Conservation (phyloP, 1,140 invertebrate genomes). For the Lepidostoma basale region DNA sequence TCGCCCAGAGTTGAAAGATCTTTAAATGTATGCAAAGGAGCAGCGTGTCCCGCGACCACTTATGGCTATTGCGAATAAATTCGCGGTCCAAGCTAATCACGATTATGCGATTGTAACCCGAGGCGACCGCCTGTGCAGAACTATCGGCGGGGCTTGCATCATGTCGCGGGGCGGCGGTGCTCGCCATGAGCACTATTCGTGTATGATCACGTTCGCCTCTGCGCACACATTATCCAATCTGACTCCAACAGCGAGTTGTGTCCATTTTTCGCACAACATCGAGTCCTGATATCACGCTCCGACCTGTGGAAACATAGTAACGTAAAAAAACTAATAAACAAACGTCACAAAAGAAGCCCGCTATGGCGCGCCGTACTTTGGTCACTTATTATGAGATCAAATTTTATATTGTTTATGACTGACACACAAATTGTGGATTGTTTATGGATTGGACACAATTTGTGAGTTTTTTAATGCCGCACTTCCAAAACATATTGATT, state of each 20-base stretch:
- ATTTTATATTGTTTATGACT: slow-evolving; percentile 38
- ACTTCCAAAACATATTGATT: slow-evolving; percentile 6
- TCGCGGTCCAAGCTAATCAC: slow-evolving; percentile 29
- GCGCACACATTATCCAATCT: too few species aligned
- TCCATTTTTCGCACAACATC: background rate
- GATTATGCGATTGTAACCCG: slow-evolving; percentile 28
- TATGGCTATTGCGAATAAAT: slow-evolving; percentile 10
- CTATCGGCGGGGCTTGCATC: background rate
- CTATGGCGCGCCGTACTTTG: background rate
- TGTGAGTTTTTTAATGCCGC: background rate
- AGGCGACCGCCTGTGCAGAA: background rate
- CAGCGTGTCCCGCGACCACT: slow-evolving; percentile 11
- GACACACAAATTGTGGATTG: slow-evolving; percentile 33
- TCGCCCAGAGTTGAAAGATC: slow-evolving; percentile 20
- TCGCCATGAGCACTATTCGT: too few species aligned
- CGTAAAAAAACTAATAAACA: too few species aligned
- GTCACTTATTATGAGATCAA: slow-evolving; percentile 33
- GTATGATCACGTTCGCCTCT: too few species aligned
- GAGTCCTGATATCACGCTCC: too few species aligned
- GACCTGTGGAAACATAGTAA: too few species aligned
- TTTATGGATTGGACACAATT: slow-evolving; percentile 28
- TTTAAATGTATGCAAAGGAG: slow-evolving; percentile 33
- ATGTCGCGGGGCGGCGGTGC: background rate
- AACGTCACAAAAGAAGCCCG: background rate
- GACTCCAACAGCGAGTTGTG: too few species aligned